phyloP scores from a whole-genome alignment of 2,797 vertebrate species.

The Lophotriccus pileatus region DNA sequence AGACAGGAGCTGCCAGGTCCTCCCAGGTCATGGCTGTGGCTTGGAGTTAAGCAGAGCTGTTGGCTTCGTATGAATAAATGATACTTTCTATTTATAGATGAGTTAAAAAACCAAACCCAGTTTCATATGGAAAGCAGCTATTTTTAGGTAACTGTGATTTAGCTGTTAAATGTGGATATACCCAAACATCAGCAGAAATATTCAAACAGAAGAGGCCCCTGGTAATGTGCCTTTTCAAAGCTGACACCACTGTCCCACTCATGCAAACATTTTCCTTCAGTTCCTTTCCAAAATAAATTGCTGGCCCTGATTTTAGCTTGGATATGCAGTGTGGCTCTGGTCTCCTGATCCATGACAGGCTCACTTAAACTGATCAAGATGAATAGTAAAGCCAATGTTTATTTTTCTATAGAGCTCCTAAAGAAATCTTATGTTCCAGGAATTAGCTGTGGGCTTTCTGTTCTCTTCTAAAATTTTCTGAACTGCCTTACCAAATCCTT shows the following conservation, averaged over 20 bases:
- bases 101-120: not conserved
- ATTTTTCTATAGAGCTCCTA: not conserved
- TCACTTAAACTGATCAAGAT: not conserved
- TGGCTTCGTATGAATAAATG: constrained; percentile 15
- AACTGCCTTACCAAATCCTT: not conserved
- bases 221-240: not conserved
- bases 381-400: not conserved
- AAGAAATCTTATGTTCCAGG: not conserved
- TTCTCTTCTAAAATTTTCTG: not conserved
- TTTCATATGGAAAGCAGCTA: not conserved
- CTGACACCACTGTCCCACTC: not conserved
- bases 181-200: not conserved
- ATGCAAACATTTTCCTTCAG: not conserved
- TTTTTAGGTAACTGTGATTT: not conserved
- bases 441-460: not conserved
- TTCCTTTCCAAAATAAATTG: not conserved
- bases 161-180: not conserved
- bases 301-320: not conserved
- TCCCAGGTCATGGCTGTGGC: not conserved
- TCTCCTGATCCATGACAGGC: not conserved
- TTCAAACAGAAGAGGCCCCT: not conserved
- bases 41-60: constrained; percentile 9
- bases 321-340: not conserved
- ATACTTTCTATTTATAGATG: not conserved
- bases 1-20: not conserved